Evolutionary conservation across 2,113 vertebrate species (phyloP).

Genomic region (Apeltes quadracus): DNA sequence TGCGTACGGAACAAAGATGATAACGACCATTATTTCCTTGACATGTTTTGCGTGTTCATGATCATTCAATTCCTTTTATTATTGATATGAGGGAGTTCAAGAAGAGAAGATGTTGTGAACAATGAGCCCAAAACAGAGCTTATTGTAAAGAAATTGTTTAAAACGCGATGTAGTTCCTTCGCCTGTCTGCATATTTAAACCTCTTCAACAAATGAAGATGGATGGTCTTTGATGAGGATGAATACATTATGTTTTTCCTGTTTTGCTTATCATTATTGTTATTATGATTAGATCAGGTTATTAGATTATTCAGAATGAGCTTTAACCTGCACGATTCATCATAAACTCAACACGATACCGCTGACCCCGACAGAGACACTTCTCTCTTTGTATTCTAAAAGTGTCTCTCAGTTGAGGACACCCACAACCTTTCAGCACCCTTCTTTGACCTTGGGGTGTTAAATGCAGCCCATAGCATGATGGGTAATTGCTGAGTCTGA

Average conservation of each 20-base stretch:
- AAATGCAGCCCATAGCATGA: background rate
- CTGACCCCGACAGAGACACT: background rate
- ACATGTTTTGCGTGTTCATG: no score
- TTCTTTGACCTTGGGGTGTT: background rate
- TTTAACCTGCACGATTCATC: conserved; percentile 43
- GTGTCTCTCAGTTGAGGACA: background rate
- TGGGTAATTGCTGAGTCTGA: background rate
- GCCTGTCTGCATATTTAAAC: background rate
- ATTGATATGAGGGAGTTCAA: no score
- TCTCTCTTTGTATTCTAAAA: background rate
- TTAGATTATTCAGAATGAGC: conserved; percentile 42
- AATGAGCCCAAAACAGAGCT: no score
- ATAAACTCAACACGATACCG: background rate
- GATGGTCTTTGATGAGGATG: conserved; percentile 23
- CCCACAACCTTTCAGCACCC: background rate
- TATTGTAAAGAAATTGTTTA: background rate
- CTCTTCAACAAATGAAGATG: conserved; percentile 14
- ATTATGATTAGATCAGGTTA: conserved; percentile 12
- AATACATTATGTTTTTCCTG: conserved; percentile 39
- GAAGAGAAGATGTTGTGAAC: no score
- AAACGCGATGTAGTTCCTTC: background rate
- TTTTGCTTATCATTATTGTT: conserved; percentile 6
- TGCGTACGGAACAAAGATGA: no score
- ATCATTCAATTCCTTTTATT: no score
- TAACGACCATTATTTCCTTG: no score